A percentile compares a stretch with the other conserved stretches of the same genome.
Evolutionary conservation across 2,113 vertebrate species (phyloP).

Genomic region (Mixornis gularis): DNA sequence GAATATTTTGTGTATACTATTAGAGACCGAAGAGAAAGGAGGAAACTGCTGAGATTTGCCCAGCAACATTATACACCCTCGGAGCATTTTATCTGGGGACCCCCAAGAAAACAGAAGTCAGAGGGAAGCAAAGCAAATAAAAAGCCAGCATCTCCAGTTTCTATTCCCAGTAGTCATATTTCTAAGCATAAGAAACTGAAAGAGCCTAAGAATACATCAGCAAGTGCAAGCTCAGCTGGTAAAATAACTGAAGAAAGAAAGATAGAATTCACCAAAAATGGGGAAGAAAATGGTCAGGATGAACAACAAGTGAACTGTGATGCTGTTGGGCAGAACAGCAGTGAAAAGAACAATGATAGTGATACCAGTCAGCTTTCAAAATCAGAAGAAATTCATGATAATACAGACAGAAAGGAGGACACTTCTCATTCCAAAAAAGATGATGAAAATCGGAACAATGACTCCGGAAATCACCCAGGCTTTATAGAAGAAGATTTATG

Average conservation of each 20-base stretch:
- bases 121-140: conserved; percentile 65
- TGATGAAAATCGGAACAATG: conserved; percentile 12
- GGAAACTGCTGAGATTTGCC: conserved; percentile 88
- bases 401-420: conserved; percentile 39
- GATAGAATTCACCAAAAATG: conserved; percentile 35
- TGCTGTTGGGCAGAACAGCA: background rate
- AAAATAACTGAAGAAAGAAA: conserved; percentile 63
- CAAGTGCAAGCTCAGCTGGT: conserved; percentile 24
- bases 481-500: background rate
- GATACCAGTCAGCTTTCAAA: conserved; percentile 4
- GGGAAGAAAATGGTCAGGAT: conserved; percentile 5
- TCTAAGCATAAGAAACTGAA: conserved; percentile 64
- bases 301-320: conserved; percentile 20
- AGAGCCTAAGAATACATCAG: conserved; percentile 26
- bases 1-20: conserved; percentile 97
- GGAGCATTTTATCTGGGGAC: conserved; percentile 95
- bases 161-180: conserved; percentile 37
- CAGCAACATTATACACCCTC: conserved; percentile 84
- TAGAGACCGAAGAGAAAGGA: conserved; percentile 84
- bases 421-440: background rate
- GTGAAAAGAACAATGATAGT: conserved; percentile 12
- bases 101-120: conserved; percentile 68
- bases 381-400: background rate
- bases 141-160: conserved; percentile 49
- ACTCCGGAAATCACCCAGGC: conserved; percentile 14